Percentiles rank a stretch among this genome's conserved stretches.
Conservation (phyloP, 35 echinoderm and acorn worm species). For the Diadema setosum region DNA sequence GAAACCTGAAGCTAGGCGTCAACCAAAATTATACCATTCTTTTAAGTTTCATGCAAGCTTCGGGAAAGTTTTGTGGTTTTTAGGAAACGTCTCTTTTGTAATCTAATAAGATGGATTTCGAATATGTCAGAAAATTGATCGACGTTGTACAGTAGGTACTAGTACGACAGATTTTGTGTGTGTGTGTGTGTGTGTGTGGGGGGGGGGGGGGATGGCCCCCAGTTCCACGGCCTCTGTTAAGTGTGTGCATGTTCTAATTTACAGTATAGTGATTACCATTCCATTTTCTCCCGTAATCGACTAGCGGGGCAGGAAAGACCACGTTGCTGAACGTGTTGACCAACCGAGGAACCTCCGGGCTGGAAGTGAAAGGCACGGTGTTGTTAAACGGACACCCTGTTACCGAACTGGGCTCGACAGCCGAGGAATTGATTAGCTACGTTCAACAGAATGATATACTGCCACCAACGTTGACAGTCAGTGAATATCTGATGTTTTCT, state of each 20-base stretch:
- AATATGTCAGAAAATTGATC: too few relatives aligned
- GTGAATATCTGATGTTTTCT: neutral
- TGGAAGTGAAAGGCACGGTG: neutral
- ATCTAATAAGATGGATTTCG: too few relatives aligned
- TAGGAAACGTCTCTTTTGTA: too few relatives aligned
- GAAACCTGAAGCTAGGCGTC: too few relatives aligned
- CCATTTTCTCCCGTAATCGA: neutral
- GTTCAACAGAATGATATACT: neutral
- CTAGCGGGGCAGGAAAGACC: neutral
- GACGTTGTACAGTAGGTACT: too few relatives aligned
- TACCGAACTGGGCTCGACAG: neutral
- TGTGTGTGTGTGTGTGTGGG: neutral
- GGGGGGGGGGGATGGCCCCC: neutral
- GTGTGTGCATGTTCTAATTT: neutral
- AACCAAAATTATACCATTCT: too few relatives aligned
- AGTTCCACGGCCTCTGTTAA: neutral
- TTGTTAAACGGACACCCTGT: neutral
- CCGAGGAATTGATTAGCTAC: neutral
- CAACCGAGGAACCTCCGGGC: neutral
- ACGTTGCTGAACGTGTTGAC: neutral
- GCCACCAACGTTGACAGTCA: neutral
- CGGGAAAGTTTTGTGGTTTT: too few relatives aligned
- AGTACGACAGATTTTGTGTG: neutral
- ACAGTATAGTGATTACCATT: neutral
- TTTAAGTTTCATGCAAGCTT: too few relatives aligned